phyloP scores from a whole-genome alignment of 2,113 vertebrate species.

The Calyptomena viridis region DNA sequence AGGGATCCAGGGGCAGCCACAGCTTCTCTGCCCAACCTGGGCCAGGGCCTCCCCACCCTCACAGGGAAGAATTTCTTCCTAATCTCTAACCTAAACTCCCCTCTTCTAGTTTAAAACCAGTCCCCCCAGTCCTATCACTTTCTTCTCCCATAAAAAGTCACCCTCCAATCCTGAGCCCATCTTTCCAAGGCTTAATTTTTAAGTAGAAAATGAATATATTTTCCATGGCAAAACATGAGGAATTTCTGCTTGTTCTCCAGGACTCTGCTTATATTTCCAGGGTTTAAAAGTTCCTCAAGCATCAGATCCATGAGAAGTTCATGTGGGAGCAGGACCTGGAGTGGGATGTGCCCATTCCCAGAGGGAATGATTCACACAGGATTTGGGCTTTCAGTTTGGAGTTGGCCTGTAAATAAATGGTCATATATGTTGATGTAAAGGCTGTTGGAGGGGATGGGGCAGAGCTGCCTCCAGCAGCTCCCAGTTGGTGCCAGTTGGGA shows the following conservation, averaged over 20 bases:
- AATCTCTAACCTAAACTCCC: not conserved
- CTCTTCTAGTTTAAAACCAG: not conserved
- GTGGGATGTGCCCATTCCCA: not conserved
- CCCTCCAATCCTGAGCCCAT: not conserved
- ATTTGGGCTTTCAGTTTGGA: not conserved
- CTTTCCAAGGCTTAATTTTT: not conserved
- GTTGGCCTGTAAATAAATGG: not conserved
- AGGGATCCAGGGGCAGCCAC: too few species aligned
- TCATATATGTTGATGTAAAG: not conserved
- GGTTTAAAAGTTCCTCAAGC: not conserved
- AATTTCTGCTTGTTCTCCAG: not conserved
- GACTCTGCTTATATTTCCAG: not conserved
- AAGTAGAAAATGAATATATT: not conserved
- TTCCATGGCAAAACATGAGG: not conserved
- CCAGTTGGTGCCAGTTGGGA: not conserved
- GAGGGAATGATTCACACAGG: not conserved
- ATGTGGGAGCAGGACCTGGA: not conserved
- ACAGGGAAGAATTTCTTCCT: not conserved
- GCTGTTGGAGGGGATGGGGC: not conserved
- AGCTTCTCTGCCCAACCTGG: too few species aligned
- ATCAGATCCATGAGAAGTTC: not conserved
- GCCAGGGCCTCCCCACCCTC: not conserved
- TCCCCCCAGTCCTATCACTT: not conserved
- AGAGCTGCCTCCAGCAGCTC: not conserved
- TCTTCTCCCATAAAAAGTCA: not conserved